phyloP scores from a whole-genome alignment of 2,888 invertebrate genomes.

The Conus canariensis region DNA sequence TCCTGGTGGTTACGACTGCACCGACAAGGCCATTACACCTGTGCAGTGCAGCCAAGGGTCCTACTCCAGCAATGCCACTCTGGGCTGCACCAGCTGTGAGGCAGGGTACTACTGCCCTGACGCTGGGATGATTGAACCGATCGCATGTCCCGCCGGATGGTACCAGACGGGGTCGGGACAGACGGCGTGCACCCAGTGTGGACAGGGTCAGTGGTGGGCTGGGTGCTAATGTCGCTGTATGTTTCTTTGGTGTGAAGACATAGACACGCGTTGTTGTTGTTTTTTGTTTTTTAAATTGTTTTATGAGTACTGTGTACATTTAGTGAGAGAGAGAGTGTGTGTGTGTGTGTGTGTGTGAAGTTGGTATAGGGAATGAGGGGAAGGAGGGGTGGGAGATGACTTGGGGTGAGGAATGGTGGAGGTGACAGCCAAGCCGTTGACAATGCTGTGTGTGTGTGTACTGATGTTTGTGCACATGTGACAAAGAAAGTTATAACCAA shows the following conservation, averaged over 20 bases:
- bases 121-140: slow-evolving; percentile 58
- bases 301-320: background rate
- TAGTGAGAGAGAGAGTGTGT: background rate
- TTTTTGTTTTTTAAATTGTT: background rate
- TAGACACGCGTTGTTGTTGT: no score
- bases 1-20: slow-evolving; percentile 70
- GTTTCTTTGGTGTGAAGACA: background rate
- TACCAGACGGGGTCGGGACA: slow-evolving; percentile 64
- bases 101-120: slow-evolving; percentile 68
- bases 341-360: background rate
- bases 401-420: background rate
- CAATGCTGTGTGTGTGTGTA: background rate
- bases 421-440: no score
- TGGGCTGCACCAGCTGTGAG: slow-evolving; percentile 64
- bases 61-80: slow-evolving; percentile 58
- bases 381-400: background rate
- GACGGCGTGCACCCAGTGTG: slow-evolving; percentile 66
- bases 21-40: slow-evolving; percentile 50
- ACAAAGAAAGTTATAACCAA: no score
- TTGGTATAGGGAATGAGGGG: background rate
- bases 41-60: slow-evolving; percentile 60
- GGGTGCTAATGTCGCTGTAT: background rate
- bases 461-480: no score
- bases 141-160: slow-evolving; percentile 65
- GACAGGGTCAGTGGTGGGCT: slow-evolving; percentile 63